phyloP scores from a whole-genome alignment of 2,113 vertebrate genomes.

The Fukomys damarensis region DNA sequence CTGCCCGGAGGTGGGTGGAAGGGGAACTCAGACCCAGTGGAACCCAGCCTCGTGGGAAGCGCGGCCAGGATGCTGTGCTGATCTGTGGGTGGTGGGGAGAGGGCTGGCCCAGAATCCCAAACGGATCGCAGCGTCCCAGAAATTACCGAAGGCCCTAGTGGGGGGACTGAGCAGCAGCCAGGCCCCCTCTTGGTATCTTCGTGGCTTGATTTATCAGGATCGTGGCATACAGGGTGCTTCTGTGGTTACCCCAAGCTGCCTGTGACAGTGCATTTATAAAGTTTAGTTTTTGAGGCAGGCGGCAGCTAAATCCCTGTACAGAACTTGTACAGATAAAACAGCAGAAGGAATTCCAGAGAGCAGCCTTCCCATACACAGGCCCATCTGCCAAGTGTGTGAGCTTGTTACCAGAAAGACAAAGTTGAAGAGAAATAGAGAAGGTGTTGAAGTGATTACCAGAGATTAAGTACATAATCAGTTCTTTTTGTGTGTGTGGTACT shows the following conservation, averaged over 20 bases:
- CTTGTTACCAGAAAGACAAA: neutral
- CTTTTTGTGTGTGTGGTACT: neutral
- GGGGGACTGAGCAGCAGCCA: accelerated
- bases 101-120: neutral
- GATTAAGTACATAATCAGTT: neutral
- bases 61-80: accelerated
- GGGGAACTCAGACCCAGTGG: neutral
- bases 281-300: neutral
- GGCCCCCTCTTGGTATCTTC: no score
- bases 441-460: neutral
- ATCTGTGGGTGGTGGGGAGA: accelerated
- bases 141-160: accelerated
- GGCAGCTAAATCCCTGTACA: no score
- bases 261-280: neutral
- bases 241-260: neutral
- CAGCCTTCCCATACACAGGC: no score
- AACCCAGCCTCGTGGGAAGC: neutral
- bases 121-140: neutral
- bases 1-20: neutral
- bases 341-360: neutral
- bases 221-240: accelerated
- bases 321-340: neutral
- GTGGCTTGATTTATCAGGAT: neutral
- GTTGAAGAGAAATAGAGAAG: neutral
- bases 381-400: neutral